Conservation (phyloP, 2,888 invertebrate species). For the Diarsia mendica region DNA sequence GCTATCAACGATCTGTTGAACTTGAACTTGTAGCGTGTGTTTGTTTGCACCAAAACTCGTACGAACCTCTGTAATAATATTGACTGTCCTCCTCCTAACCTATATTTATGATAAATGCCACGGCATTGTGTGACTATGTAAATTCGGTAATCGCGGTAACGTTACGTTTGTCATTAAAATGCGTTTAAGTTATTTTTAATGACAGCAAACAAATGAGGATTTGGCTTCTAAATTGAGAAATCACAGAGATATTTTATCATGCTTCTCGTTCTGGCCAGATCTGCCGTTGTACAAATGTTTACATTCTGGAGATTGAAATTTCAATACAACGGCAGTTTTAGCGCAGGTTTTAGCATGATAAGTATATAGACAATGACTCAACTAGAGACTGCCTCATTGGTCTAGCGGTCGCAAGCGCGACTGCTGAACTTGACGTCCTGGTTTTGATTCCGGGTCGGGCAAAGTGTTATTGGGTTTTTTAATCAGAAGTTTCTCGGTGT, state of each 20-base stretch:
- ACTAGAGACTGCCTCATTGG: too few species aligned
- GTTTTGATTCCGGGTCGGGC: too few species aligned
- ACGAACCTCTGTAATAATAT: conserved; percentile 16
- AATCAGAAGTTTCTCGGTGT: too few species aligned
- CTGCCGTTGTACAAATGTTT: neutral
- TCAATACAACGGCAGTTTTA: neutral
- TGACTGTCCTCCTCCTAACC: neutral
- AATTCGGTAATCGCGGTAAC: conserved; percentile 24
- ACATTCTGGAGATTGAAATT: neutral
- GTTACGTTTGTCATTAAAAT: conserved; percentile 40
- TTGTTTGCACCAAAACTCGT: conserved; percentile 33
- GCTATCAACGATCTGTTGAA: conserved; percentile 51
- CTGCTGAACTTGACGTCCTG: too few species aligned
- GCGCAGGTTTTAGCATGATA: neutral
- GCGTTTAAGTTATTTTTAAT: conserved; percentile 45
- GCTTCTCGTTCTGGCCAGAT: neutral
- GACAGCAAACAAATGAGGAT: conserved; percentile 25
- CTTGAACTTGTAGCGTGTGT: conserved; percentile 64
- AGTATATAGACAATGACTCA: neutral
- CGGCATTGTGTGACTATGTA: conserved; percentile 15
- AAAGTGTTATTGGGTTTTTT: too few species aligned
- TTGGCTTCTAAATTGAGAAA: conserved; percentile 18
- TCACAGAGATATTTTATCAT: neutral
- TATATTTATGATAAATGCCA: conserved; percentile 8
- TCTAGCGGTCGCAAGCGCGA: too few species aligned